A percentile compares a stretch with the other conserved stretches of the same genome.
phyloP scores from a whole-genome alignment of 1,140 invertebrate genomes.

The Microplitis demolitor region DNA sequence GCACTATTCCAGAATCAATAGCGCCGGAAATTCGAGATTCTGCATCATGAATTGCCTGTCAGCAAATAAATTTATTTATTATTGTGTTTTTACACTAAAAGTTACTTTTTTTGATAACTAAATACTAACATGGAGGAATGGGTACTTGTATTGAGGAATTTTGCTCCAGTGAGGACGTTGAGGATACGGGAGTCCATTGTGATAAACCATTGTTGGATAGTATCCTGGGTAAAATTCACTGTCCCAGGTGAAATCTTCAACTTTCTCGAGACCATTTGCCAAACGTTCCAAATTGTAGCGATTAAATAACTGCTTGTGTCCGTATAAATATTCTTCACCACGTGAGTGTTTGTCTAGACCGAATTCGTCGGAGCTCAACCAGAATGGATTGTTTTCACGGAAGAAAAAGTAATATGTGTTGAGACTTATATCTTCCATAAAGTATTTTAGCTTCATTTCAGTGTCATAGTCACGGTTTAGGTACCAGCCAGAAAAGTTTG shows the following conservation, averaged over 20 bases:
- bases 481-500: slow-evolving; percentile 63
- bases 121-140: slow-evolving; percentile 37
- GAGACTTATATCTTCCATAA: slow-evolving; percentile 71
- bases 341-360: slow-evolving; percentile 62
- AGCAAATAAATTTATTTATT: slow-evolving; percentile 29
- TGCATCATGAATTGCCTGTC: slow-evolving; percentile 61
- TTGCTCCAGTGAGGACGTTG: slow-evolving; percentile 60
- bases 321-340: slow-evolving; percentile 69
- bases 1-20: slow-evolving; percentile 67
- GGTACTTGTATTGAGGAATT: slow-evolving; percentile 49
- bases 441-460: slow-evolving; percentile 68
- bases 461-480: slow-evolving; percentile 60
- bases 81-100: slow-evolving; percentile 36
- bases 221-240: slow-evolving; percentile 65
- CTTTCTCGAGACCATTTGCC: slow-evolving; percentile 68
- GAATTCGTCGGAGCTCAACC: slow-evolving; percentile 62
- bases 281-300: slow-evolving; percentile 74
- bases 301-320: slow-evolving; percentile 67
- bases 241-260: slow-evolving; percentile 63
- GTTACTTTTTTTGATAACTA: neutral
- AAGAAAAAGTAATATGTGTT: slow-evolving; percentile 72
- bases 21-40: slow-evolving; percentile 67
- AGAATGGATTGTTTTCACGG: slow-evolving; percentile 68
- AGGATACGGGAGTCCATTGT: slow-evolving; percentile 70
- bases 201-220: slow-evolving; percentile 66